Conservation (phyloP, 2,113 vertebrate species). For the Thunnus thynnus region DNA sequence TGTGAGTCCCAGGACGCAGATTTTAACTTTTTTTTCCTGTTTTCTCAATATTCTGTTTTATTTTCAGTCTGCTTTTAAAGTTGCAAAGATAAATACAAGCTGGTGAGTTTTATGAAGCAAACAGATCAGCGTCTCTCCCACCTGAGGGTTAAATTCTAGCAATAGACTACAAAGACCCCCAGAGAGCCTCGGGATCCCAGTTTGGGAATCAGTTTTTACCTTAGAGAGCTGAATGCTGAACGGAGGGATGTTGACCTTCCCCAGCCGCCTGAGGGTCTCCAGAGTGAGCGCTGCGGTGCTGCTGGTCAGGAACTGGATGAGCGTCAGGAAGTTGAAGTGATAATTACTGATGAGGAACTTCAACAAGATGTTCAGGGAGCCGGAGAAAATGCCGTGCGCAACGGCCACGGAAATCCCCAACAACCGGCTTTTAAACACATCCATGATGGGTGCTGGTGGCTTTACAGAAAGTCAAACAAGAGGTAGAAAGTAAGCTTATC, state of each 20-base stretch:
- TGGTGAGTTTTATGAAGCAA: too few relatives aligned
- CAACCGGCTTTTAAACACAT: slow-evolving; percentile 84
- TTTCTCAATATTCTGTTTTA: too few relatives aligned
- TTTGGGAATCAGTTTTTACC: slow-evolving; percentile 63
- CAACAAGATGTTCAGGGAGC: slow-evolving; percentile 94
- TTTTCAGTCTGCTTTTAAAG: too few relatives aligned
- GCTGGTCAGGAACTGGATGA: slow-evolving; percentile 95
- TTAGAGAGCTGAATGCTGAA: slow-evolving; percentile 90
- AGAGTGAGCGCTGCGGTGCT: slow-evolving; percentile 90
- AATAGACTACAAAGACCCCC: too few relatives aligned
- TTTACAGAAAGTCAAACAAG: background rate
- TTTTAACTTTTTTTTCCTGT: too few relatives aligned
- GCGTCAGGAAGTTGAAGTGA: slow-evolving; percentile 92
- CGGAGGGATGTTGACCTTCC: slow-evolving; percentile 89
- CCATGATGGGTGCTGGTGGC: slow-evolving; percentile 67
- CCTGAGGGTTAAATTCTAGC: too few relatives aligned
- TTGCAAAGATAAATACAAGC: too few relatives aligned
- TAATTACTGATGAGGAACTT: slow-evolving; percentile 94
- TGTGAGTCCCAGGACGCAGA: too few relatives aligned
- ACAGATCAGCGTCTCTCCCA: too few relatives aligned
- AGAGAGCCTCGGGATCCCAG: too few relatives aligned
- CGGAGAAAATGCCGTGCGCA: slow-evolving; percentile 95
- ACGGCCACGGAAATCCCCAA: slow-evolving; percentile 94
- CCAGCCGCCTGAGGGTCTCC: slow-evolving; percentile 89
- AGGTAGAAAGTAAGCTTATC: background rate